Evolutionary conservation across 2,888 invertebrate species (phyloP), one percentile per base, ranked within the genome.

Genomic region (Napeogenes sylphis): DNA sequence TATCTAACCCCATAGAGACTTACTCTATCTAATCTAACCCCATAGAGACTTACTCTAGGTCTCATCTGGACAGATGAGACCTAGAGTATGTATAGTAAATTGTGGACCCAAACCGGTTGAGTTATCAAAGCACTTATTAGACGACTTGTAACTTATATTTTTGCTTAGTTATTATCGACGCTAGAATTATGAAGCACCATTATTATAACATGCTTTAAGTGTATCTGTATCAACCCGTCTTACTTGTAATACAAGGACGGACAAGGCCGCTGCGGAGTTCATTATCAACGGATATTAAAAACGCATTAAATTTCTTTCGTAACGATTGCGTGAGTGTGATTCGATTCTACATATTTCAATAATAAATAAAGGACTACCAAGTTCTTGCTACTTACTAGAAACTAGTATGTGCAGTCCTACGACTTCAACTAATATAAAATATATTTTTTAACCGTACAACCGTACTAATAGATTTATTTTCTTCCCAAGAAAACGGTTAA

Each of bases 181-280:
- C 21, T 51, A 51, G 59, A 8, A 33, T 45, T 55, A 21, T 33
- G 4, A 51, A n/a, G 47, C 45, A 58, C 53, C 21, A 21, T 21
- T 21, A 21, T 21, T 21, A 21, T 21, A 21, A 21, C 35, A 57
- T 54, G 21, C 21, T 45, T n/a, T 33, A 45, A 30, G 46, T 35
- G 54, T 58, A 35, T 21, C 55, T 35, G 21, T 32, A 14, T n/a
- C 47, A 55, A 62, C 58, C 46, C 21, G 55, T 47, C 42, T 42
- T 5, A 42, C 51, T 47, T 47, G 47, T 54, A 46, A 55, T 30
- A 53, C 63, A 62, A 66, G 60, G 64, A 56, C 58, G 55, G 12
- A 45, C 64, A 62, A 67, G 64, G 64, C 55, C 60, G 58, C 30
- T 58, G 47, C 21, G 45, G 47, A 54, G 55, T 64, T 54, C 46